Evolutionary conservation across 2,888 invertebrate genomes (phyloP).

Genomic region (Stratiomys singularior): DNA sequence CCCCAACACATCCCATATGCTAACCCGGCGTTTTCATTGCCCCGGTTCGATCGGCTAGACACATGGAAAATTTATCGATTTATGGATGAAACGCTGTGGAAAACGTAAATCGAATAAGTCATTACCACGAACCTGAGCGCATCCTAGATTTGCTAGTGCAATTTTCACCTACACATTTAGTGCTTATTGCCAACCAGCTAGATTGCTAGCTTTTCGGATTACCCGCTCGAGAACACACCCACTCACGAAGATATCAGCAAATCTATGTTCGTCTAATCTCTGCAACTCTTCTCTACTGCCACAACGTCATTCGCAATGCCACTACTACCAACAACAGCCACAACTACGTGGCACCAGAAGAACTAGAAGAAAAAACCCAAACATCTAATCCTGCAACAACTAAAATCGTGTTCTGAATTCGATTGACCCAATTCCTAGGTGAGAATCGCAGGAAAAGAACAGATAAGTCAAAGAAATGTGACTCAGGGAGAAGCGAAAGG

Average conservation of each 20-base stretch:
- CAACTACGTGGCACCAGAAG: background rate
- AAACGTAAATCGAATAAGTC: background rate
- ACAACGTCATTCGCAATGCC: no score
- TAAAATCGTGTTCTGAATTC: conserved; percentile 4
- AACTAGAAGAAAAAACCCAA: background rate
- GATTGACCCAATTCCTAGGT: conserved; percentile 40
- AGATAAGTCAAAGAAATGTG: conserved; percentile 3
- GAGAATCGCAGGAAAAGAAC: conserved; percentile 7
- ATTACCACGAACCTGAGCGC: background rate
- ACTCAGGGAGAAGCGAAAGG: background rate
- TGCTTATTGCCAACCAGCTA: background rate
- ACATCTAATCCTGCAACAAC: background rate
- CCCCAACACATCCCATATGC: no score
- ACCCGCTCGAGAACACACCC: conserved; percentile 12
- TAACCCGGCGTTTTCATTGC: no score
- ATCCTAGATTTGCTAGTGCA: background rate
- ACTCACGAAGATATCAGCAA: conserved; percentile 10
- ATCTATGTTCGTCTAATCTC: conserved; percentile 7
- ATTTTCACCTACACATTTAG: background rate
- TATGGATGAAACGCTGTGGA: background rate
- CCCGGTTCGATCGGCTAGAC: no score
- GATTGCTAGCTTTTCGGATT: background rate
- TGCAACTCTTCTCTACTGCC: background rate
- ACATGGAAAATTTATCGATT: background rate
- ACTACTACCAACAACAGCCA: no score